Evolutionary conservation across 2,797 vertebrate species (phyloP).

Genomic region (Amazona finschi): DNA sequence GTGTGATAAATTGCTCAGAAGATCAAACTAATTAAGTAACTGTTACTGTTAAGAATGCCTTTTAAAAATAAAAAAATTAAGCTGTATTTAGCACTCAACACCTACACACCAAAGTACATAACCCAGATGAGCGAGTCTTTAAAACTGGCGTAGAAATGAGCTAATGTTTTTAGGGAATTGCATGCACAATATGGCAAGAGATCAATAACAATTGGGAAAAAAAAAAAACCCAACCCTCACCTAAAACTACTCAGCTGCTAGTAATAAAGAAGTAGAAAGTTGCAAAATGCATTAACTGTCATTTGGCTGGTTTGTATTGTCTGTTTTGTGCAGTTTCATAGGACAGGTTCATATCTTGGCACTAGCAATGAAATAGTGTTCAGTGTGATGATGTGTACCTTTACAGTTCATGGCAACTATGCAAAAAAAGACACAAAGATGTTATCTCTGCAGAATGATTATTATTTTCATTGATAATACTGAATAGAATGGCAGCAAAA

Average conservation of each 20-base stretch:
- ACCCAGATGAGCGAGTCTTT: slow-evolving; percentile 70
- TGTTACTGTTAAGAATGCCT: slow-evolving; percentile 20
- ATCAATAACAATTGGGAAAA: slow-evolving; percentile 48
- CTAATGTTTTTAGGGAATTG: slow-evolving; percentile 70
- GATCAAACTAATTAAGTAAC: slow-evolving; percentile 55
- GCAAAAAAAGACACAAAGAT: not conserved
- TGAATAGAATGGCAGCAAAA: not conserved
- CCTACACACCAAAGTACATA: slow-evolving; percentile 61
- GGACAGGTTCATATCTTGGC: not conserved
- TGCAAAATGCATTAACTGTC: slow-evolving; percentile 55
- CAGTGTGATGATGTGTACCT: not conserved
- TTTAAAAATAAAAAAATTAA: slow-evolving; percentile 66
- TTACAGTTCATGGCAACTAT: not conserved
- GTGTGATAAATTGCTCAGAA: not conserved
- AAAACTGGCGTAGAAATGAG: slow-evolving; percentile 63
- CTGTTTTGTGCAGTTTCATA: not conserved
- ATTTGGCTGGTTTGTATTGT: not conserved
- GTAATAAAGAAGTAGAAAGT: slow-evolving; percentile 53
- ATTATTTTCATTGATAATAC: not conserved
- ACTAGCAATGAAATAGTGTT: not conserved
- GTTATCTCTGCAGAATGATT: not conserved
- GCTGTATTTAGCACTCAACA: slow-evolving; percentile 67
- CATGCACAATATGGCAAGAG: slow-evolving; percentile 65
- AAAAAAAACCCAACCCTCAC: not conserved
- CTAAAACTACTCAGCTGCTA: slow-evolving; percentile 55